phyloP scores from a whole-genome alignment of 2,113 vertebrate species.

The Hemicordylus capensis region DNA sequence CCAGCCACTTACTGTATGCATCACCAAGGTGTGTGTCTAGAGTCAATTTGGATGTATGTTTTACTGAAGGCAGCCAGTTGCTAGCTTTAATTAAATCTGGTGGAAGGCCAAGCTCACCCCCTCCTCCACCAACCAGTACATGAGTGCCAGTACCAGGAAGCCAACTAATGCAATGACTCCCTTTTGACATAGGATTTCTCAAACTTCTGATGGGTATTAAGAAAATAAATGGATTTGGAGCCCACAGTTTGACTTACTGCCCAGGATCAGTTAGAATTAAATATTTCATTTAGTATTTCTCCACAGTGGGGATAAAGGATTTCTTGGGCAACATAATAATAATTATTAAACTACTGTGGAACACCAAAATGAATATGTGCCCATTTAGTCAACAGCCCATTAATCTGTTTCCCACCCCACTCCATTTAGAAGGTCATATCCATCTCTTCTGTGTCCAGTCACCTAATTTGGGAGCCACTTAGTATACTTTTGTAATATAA shows the following conservation, averaged over 20 bases:
- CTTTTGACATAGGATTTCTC: constrained; percentile 61
- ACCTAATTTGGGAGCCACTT: constrained; percentile 62
- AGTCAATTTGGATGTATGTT: neutral
- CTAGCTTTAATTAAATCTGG: neutral
- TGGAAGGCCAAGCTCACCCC: neutral
- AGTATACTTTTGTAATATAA: too few species aligned
- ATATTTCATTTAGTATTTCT: constrained; percentile 72
- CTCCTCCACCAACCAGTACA: neutral
- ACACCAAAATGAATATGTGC: constrained; percentile 63
- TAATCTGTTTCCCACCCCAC: constrained; percentile 60
- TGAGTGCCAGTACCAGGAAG: too few species aligned
- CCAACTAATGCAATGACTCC: constrained; percentile 68
- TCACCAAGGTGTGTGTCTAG: neutral
- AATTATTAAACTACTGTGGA: constrained; percentile 66
- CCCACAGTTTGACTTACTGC: constrained; percentile 60
- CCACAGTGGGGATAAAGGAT: constrained; percentile 61
- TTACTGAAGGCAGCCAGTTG: neutral
- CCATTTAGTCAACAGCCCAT: constrained; percentile 52
- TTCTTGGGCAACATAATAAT: constrained; percentile 70
- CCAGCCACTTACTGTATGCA: too few species aligned
- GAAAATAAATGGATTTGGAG: constrained; percentile 69
- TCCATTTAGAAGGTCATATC: constrained; percentile 58
- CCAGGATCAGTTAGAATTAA: constrained; percentile 70
- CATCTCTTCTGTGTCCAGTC: constrained; percentile 60
- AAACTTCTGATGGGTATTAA: constrained; percentile 75